A percentile compares a stretch with the other conserved stretches of the same genome.
These are phyloP conservation scores for Athetis lepigone DNA, from an alignment of 2,888 invertebrate genomes.

Conservation along the genomic window DNA sequence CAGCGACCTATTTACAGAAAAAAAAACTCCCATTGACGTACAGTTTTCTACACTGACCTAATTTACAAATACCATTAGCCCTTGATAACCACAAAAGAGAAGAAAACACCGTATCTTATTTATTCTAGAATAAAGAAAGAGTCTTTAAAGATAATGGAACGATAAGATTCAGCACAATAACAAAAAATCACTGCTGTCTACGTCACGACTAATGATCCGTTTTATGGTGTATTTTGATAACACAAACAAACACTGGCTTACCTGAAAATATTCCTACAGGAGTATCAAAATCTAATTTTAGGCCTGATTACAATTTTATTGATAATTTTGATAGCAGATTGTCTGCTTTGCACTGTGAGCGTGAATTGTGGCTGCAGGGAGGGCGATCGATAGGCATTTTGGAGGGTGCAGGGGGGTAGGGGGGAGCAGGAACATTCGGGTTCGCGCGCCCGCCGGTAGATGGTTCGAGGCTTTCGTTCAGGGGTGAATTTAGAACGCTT, in stretches of 20 bases:
- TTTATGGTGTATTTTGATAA: slow-evolving; percentile 65
- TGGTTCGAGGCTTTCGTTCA: slow-evolving; percentile 72
- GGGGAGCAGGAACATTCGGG: slow-evolving; percentile 67
- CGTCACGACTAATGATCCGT: slow-evolving; percentile 79
- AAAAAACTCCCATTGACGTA: slow-evolving; percentile 69
- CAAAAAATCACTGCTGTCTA: slow-evolving; percentile 69
- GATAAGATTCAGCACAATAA: slow-evolving; percentile 58
- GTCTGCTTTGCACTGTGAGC: slow-evolving; percentile 80
- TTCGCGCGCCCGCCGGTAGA: slow-evolving; percentile 79
- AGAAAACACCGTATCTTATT: neutral
- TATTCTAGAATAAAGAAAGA: neutral
- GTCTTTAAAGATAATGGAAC: neutral
- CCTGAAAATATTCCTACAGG: slow-evolving; percentile 63
- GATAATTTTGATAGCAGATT: slow-evolving; percentile 74
- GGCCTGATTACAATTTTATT: slow-evolving; percentile 75
- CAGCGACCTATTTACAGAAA: slow-evolving; percentile 81
- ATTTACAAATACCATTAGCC: slow-evolving; percentile 36
- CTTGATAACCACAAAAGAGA: slow-evolving; percentile 6
- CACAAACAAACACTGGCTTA: slow-evolving; percentile 71
- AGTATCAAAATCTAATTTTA: slow-evolving; percentile 68
- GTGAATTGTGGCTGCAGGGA: slow-evolving; percentile 78
- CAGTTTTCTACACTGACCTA: slow-evolving; percentile 67
- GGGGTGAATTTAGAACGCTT: slow-evolving; percentile 63
- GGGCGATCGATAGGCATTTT: slow-evolving; percentile 83
- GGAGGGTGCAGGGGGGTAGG: slow-evolving; percentile 64